Base-by-base conservation (phyloP, 2,797 vertebrate genomes). In the Echiichthys vipera region DNA sequence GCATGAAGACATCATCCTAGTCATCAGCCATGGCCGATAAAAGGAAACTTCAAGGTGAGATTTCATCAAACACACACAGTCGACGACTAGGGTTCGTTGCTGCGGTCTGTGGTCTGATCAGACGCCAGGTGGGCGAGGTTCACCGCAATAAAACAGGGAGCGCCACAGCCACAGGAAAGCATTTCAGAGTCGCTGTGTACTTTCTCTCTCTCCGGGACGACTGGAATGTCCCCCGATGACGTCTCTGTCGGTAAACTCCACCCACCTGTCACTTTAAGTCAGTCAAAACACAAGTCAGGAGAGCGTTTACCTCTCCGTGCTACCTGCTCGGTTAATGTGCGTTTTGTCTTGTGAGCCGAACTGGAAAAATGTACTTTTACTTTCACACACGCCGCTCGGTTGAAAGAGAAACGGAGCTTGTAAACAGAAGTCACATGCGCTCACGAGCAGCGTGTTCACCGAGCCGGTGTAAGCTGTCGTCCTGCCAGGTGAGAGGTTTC, bases 21-120 rank as follows among this genome's bases (percentile, higher is more conserved):
- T 95, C 89, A 86, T 94, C 91, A 96, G 95, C 92, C 94, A 98
- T 98, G 97, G 97, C 97, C 90, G 97, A 98, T 94, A 98, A 98
- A 95, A 96, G 97, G 94, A 98, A 98, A 95, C 95, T 98, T 88
- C 97, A 98, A 96, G 96, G 97, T 97, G 80, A 95, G 86, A 18
- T n/a, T 0, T 65, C 27, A 17, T 30, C 18, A 68, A 74, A 62
- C 29, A 34, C 13, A 7, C 49, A 11, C 39, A 64, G 13, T 2
- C 20, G 6, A 57, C 55, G 43, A 55, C 49, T 2, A 14, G 47
- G 36, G 30, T 64, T 59, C n/a, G 20, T 58, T 58, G n/a, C n/a
- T n/a, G n/a, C n/a, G n/a, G n/a, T n/a, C n/a, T n/a, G n/a, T 2
- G 65, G 51, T 76, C 36, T 71, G 51, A 64, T 64, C 30, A 3